Percentiles rank a stretch among this genome's conserved stretches.
Evolutionary conservation across 2,888 invertebrate species (phyloP).

Genomic region (Eristalis arbustorum): DNA sequence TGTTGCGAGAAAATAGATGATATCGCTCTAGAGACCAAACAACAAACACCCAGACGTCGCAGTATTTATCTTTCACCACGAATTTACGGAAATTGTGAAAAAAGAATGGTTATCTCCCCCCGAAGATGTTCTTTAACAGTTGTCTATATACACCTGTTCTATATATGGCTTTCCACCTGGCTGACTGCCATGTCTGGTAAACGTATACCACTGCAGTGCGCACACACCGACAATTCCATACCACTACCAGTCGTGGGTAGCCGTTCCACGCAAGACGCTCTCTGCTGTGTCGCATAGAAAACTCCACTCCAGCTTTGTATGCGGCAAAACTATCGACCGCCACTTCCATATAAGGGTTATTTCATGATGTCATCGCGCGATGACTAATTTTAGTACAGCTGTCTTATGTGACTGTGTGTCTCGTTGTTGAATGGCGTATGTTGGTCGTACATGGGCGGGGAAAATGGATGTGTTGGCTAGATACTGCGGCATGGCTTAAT

Average conservation of each 20-base stretch:
- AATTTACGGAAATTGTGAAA: background rate
- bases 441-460: background rate
- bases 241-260: background rate
- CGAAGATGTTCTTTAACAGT: conserved; percentile 6
- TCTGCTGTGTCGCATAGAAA: conserved; percentile 24
- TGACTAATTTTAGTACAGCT: conserved; percentile 43
- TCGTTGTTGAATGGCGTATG: background rate
- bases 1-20: conserved; percentile 2
- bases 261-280: conserved; percentile 42
- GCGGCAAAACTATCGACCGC: conserved; percentile 60
- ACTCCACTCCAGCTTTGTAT: conserved; percentile 13
- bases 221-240: background rate
- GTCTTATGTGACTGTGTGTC: background rate
- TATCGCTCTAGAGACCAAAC: conserved; percentile 7
- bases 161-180: conserved; percentile 42
- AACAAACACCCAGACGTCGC: background rate
- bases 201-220: conserved; percentile 1
- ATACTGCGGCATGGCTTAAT: background rate
- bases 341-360: conserved; percentile 35
- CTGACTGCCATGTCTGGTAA: conserved; percentile 15
- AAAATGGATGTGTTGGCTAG: background rate
- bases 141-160: conserved; percentile 1
- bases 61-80: background rate
- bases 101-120: background rate
- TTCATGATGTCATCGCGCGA: conserved; percentile 43